Conservation (phyloP, 2,888 invertebrate species). For the Mycalesis mineus region DNA sequence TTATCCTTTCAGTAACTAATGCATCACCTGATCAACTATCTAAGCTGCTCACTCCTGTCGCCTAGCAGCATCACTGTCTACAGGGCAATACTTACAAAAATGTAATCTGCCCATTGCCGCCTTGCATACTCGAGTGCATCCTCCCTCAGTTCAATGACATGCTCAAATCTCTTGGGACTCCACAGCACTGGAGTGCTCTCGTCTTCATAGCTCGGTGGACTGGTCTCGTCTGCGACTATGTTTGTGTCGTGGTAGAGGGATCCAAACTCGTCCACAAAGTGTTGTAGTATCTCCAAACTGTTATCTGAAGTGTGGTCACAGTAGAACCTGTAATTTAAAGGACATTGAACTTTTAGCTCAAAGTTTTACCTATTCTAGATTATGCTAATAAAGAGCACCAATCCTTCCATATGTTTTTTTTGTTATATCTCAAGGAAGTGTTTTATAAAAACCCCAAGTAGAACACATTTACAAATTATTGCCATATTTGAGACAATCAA, state of each 20-base stretch:
- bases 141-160: constrained; percentile 89
- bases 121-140: constrained; percentile 84
- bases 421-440: too few species aligned
- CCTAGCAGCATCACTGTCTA: too few species aligned
- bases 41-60: too few species aligned
- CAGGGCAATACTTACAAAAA: constrained; percentile 82
- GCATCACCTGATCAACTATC: too few species aligned
- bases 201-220: constrained; percentile 74
- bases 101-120: constrained; percentile 90
- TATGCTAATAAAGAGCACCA: too few species aligned
- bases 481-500: too few species aligned
- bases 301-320: constrained; percentile 83
- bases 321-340: neutral
- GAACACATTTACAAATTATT: too few species aligned
- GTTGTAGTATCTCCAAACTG: constrained; percentile 83
- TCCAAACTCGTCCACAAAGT: constrained; percentile 82
- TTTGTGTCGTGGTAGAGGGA: constrained; percentile 85
- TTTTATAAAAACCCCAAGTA: too few species aligned
- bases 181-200: constrained; percentile 81
- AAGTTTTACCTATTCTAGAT: too few species aligned
- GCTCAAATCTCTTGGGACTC: constrained; percentile 85
- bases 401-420: too few species aligned
- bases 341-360: too few species aligned
- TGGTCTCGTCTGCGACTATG: constrained; percentile 69
- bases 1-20: too few species aligned